phyloP scores from a whole-genome alignment of 2,113 vertebrate species.

The Syngnathus scovelli region DNA sequence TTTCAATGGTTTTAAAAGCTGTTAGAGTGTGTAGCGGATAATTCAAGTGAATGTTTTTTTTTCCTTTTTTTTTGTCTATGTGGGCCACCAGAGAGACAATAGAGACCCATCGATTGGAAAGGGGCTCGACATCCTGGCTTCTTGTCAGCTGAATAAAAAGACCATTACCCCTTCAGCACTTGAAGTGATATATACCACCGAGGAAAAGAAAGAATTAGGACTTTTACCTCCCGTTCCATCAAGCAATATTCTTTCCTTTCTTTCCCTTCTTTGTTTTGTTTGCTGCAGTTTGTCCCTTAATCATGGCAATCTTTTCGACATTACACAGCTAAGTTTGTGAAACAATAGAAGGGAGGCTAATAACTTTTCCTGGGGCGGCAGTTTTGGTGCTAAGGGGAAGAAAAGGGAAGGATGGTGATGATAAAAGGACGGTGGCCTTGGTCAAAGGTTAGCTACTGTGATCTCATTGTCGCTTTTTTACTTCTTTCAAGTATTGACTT shows the following conservation, averaged over 20 bases:
- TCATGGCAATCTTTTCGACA: slow-evolving; percentile 78
- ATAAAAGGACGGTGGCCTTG: slow-evolving; percentile 73
- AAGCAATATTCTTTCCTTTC: slow-evolving; percentile 49
- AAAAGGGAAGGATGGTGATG: slow-evolving; percentile 69
- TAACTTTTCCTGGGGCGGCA: slow-evolving; percentile 71
- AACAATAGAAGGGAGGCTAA: slow-evolving; percentile 72
- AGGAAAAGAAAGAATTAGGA: slow-evolving; percentile 67
- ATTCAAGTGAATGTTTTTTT: slow-evolving; percentile 67
- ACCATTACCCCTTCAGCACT: slow-evolving; percentile 69
- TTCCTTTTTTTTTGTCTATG: slow-evolving; percentile 62
- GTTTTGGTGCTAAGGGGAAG: slow-evolving; percentile 64
- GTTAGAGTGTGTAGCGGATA: slow-evolving; percentile 76
- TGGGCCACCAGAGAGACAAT: slow-evolving; percentile 72
- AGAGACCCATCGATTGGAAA: slow-evolving; percentile 75
- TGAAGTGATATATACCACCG: slow-evolving; percentile 66
- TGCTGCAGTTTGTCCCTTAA: slow-evolving; percentile 65
- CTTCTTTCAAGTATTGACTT: slow-evolving; percentile 70
- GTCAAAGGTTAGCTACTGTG: slow-evolving; percentile 78
- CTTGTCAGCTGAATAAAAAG: slow-evolving; percentile 76
- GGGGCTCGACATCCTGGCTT: slow-evolving; percentile 69
- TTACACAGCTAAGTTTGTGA: slow-evolving; percentile 65
- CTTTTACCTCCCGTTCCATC: slow-evolving; percentile 70
- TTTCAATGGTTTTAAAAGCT: slow-evolving; percentile 73
- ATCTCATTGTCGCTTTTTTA: slow-evolving; percentile 73
- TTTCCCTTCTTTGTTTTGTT: slow-evolving; percentile 42